Base-by-base conservation (phyloP, 64 coral and sea anemone genomes). In the Actinia equina region DNA sequence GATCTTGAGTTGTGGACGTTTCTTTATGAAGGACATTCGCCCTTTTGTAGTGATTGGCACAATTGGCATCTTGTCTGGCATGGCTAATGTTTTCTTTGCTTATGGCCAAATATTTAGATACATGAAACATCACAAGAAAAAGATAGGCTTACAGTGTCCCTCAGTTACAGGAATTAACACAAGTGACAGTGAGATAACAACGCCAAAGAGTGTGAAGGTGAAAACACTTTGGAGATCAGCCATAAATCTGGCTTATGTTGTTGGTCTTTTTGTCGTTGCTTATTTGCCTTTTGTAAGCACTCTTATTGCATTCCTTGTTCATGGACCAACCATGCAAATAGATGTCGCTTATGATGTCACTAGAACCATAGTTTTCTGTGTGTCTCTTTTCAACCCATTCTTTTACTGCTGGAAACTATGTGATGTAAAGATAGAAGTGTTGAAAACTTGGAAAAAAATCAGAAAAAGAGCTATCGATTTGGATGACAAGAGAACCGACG, bases 381-480 rank as follows among this genome's bases (percentile, higher is more conserved):
- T 45, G 20, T 90, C 89, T 3, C 62, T 70, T 62, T 54, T 83
- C 22, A 85, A 90, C 18, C 89, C 89, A 61, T 83, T 89, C 26
- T 52, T 89, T 11, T 89, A 89, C 64, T 89, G 81, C 16, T 89
- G 88, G 88, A 89, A 85, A 79, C 85, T 90, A 52, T 20, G 52
- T 52, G 89, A 90, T 42, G 52, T 90, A 52, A 43, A 57, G 44
- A 64, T 43, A 10, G 83, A 83, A 10, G 89, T 90, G 19, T 51
- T 64, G 19, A 90, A 85, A 19, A 85, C 83, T 43, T 59, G 45
- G 80, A 51, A 57, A 16, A 82, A 82, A n/a, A 52, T 82, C 22
- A 51, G 80, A 12, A 57, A 22, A 82, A 82, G 69, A 74, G 26
- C 8, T 30, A 13, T 14, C 4, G 25, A 71, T 10, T 27, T 71